These are phyloP conservation scores for Tenthredo livida DNA, from an alignment of 2,888 invertebrate species.

Conservation along the genomic window DNA sequence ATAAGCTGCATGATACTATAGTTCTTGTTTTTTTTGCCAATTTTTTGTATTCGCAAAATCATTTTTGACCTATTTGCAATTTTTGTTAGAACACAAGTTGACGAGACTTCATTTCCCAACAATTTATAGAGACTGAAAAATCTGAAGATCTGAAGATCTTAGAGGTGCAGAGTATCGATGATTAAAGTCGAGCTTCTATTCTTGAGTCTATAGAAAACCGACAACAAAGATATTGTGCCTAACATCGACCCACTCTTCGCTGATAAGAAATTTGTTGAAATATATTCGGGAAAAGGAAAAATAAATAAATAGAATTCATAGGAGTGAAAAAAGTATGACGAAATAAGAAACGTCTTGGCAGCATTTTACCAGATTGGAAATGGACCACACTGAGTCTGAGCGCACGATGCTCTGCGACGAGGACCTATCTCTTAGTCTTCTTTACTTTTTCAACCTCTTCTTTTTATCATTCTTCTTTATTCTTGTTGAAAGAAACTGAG, in stretches of 20 bases:
- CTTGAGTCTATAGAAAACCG: neutral
- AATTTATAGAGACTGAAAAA: too few relatives aligned
- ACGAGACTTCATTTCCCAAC: too few relatives aligned
- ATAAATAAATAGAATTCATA: neutral
- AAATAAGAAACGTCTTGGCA: neutral
- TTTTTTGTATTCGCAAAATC: too few relatives aligned
- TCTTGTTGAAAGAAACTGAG: neutral
- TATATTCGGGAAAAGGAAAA: neutral
- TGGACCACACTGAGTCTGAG: conserved; percentile 6
- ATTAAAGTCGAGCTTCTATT: neutral
- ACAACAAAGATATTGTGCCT: neutral
- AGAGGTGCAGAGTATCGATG: too few relatives aligned
- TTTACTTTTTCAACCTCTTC: neutral
- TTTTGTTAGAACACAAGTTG: too few relatives aligned
- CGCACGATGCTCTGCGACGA: neutral
- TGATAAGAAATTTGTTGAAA: neutral
- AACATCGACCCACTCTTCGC: neutral
- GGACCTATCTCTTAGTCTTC: neutral
- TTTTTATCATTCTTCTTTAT: conserved; percentile 1
- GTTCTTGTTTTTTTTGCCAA: too few relatives aligned
- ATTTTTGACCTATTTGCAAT: too few relatives aligned
- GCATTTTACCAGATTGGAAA: conserved; percentile 29
- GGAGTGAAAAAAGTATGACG: neutral
- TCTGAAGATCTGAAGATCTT: too few relatives aligned
- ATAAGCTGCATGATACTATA: too few relatives aligned